Percentiles rank a stretch among this genome's conserved stretches.
Conservation (phyloP, 2,797 vertebrate genomes). For the Gorsachius magnificus region DNA sequence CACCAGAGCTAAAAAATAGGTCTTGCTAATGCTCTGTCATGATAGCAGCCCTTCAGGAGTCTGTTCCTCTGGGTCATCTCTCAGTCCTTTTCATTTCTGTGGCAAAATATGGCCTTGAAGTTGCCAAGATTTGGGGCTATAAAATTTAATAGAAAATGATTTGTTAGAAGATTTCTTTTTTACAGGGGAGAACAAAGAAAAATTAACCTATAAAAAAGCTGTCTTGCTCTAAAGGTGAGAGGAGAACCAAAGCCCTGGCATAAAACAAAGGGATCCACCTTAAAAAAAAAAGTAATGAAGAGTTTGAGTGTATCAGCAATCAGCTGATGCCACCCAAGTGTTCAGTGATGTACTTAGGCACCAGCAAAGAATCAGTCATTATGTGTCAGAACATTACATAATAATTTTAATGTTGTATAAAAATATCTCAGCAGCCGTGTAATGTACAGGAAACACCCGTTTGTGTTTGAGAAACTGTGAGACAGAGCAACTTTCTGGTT, state of each 20-base stretch:
- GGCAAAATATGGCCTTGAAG: background rate
- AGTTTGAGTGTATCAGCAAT: background rate
- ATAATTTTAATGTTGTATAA: slow-evolving; percentile 50
- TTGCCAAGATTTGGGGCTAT: background rate
- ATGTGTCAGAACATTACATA: slow-evolving; percentile 49
- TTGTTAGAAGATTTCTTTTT: background rate
- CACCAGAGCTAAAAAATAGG: background rate
- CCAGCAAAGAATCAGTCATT: slow-evolving; percentile 34
- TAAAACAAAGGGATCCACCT: background rate
- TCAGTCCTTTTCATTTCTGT: background rate
- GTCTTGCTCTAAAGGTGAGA: background rate
- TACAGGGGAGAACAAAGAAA: background rate
- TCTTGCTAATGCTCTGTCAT: background rate
- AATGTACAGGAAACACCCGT: slow-evolving; percentile 17
- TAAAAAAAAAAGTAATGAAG: background rate
- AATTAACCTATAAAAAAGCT: background rate
- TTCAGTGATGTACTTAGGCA: background rate
- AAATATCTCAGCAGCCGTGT: slow-evolving; percentile 24
- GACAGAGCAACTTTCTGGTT: background rate
- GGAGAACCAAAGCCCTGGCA: background rate
- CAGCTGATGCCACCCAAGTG: slow-evolving; percentile 62
- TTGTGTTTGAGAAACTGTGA: slow-evolving; percentile 16
- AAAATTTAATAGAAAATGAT: background rate
- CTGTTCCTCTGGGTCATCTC: background rate
- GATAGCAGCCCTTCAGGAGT: background rate